Evolutionary conservation across 1,140 invertebrate genomes (phyloP), one percentile per base, ranked within the genome.

Genomic region (Leptinotarsa lineolata): DNA sequence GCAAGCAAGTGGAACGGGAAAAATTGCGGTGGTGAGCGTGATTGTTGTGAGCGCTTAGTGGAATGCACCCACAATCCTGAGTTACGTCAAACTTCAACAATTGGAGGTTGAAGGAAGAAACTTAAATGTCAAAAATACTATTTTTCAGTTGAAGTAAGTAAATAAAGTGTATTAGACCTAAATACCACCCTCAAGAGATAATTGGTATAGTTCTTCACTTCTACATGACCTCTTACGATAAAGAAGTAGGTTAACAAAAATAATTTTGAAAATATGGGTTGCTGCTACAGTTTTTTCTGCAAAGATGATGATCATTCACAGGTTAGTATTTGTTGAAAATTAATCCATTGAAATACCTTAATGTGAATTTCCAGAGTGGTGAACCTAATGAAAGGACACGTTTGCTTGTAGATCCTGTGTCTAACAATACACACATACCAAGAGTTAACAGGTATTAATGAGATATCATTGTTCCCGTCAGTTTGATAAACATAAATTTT

Each of bases 361-460:
- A 60, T 58, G 16, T 30, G 48, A 68, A 71, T 74, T 77, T 84
- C n/a, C 75, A 91, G 90, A 82, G 81, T 74, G 88, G 86, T 66
- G 90, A 91, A 82, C 85, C 87, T 24, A 90, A 88, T 78, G 91
- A 92, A 84, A 86, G 91, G 74, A 92, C 91, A 45, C 90, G 90
- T 80, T 86, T 92, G 63, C 79, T 93, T 44, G 86, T 89, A 21
- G 90, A 93, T 85, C 90, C 91, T 60, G 90, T 90, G 15, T 90
- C 90, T 77, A 91, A 90, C 78, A 91, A 85, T 77, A 87, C 88
- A 75, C 88, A 87, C 72, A 87, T 91, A 76, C 87, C 89, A 39
- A 86, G 88, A 80, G 86, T 87, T 61, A 88, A 90, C 45, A 88
- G 87, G 88, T 88, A 39, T 39, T 39, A 76, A 68, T 68, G 30